phyloP scores from a whole-genome alignment of 2,797 vertebrate species.

The Microchirus variegatus region DNA sequence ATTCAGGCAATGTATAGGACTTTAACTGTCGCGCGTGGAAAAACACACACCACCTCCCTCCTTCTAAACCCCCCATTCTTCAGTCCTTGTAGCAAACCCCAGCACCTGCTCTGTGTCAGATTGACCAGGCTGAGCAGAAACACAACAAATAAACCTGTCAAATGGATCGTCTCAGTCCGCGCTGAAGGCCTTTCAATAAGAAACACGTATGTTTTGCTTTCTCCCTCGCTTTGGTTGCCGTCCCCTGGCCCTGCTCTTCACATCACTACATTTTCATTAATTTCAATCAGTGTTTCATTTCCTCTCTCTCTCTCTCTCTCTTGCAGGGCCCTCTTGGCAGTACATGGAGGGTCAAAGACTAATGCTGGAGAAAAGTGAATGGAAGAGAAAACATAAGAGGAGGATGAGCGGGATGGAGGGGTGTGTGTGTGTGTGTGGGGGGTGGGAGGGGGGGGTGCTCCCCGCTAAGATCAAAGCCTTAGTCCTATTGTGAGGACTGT shows the following conservation, averaged over 20 bases:
- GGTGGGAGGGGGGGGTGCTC: constrained; percentile 36
- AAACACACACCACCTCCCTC: background rate
- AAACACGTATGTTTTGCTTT: constrained; percentile 34
- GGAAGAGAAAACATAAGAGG: constrained; percentile 16
- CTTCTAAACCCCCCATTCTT: constrained; percentile 4
- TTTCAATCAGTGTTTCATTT: constrained; percentile 72
- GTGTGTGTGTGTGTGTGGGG: constrained; percentile 15
- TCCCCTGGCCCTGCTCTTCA: constrained; percentile 26
- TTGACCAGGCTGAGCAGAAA: constrained; percentile 46
- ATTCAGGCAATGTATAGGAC: constrained; percentile 28
- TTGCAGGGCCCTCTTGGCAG: constrained; percentile 42
- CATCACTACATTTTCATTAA: constrained; percentile 68
- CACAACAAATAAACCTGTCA: constrained; percentile 54
- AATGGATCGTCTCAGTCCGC: constrained; percentile 30
- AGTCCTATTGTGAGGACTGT: constrained; percentile 73
- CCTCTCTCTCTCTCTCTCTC: constrained; percentile 58
- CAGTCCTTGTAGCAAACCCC: constrained; percentile 14
- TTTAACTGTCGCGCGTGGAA: constrained; percentile 10
- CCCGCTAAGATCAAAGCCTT: constrained; percentile 79
- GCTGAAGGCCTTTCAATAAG: constrained; percentile 62
- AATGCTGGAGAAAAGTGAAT: constrained; percentile 27
- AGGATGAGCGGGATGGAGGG: constrained; percentile 15
- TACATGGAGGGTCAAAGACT: constrained; percentile 64
- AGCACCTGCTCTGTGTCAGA: constrained; percentile 63
- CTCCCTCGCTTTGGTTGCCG: constrained; percentile 12